Evolutionary conservation across 2,113 vertebrate genomes (phyloP).

Genomic region (Riparia riparia): DNA sequence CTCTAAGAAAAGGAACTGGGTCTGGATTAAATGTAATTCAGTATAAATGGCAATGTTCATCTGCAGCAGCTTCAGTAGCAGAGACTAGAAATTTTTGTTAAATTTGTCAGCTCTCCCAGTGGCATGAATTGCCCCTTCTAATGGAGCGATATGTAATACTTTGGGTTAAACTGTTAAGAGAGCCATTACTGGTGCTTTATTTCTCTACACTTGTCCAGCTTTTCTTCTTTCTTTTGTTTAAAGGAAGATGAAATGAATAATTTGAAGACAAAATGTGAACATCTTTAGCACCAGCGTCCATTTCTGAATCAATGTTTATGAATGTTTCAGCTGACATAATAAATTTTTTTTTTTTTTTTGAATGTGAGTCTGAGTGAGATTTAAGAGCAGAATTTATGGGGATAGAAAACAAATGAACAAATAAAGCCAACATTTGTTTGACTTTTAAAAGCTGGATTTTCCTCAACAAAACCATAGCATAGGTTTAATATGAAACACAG

Average conservation of each 20-base stretch:
- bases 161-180: not conserved
- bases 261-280: not conserved
- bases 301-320: not conserved
- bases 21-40: not conserved
- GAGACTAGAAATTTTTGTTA: not conserved
- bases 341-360: not conserved
- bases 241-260: not conserved
- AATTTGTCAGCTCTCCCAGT: not conserved
- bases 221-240: not conserved
- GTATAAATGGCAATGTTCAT: not conserved
- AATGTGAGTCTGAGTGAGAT: not conserved
- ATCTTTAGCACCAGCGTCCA: not conserved
- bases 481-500: not conserved
- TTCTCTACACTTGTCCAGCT: not conserved
- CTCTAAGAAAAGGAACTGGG: not conserved
- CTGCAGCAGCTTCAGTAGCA: not conserved
- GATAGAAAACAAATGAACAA: not conserved
- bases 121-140: not conserved
- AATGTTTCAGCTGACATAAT: not conserved
- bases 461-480: not conserved
- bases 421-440: not conserved
- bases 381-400: not conserved
- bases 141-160: not conserved
- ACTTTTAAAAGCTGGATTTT: not conserved
- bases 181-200: not conserved